Evolutionary conservation across 2,797 vertebrate genomes (phyloP).

Genomic region (Dendrocincla fuliginosa): DNA sequence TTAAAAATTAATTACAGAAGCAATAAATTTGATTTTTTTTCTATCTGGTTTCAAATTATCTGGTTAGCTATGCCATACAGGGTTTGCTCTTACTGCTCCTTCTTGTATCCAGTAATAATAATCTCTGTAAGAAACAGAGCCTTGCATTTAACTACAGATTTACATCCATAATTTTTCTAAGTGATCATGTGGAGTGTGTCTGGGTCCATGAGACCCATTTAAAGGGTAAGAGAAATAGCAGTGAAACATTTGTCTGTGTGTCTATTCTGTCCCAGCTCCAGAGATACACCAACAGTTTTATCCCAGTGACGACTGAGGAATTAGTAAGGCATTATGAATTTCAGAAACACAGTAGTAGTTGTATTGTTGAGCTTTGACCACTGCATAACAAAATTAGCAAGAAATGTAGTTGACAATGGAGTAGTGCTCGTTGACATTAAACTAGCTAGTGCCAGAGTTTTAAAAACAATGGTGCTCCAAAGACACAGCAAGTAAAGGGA

Average conservation of each 20-base stretch:
- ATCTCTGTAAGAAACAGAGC: background rate
- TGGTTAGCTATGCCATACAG: background rate
- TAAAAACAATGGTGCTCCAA: background rate
- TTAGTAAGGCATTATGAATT: rapidly evolving
- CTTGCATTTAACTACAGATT: background rate
- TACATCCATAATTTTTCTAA: background rate
- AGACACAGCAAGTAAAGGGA: background rate
- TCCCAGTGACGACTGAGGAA: background rate
- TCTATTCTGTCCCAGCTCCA: background rate
- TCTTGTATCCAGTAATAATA: background rate
- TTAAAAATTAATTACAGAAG: background rate
- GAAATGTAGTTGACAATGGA: background rate
- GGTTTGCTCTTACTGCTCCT: background rate
- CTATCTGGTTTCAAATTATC: background rate
- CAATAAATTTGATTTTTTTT: background rate
- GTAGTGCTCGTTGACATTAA: background rate
- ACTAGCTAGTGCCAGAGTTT: background rate
- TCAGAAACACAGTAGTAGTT: background rate
- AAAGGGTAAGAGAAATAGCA: background rate
- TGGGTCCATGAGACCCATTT: background rate
- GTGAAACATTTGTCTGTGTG: background rate
- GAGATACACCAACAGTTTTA: background rate
- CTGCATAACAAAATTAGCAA: background rate
- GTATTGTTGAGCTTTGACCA: background rate
- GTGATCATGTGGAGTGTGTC: background rate